Evolutionary conservation across 2,888 invertebrate species (phyloP).

Genomic region (Argyra leucocephala): DNA sequence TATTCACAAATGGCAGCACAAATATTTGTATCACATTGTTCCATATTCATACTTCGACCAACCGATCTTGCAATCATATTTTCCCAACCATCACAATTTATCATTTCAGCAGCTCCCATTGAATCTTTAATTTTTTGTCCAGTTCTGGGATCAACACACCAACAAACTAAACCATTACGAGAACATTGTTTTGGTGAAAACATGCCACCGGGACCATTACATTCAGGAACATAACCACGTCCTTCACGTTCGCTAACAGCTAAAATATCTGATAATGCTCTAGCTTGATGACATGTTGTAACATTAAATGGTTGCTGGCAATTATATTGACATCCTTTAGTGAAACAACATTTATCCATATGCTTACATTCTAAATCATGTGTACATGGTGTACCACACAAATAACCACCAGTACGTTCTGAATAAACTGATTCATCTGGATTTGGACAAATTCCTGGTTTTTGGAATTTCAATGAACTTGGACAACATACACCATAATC

Average conservation of each 20-base stretch:
- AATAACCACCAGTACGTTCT: constrained; percentile 38
- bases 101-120: constrained; percentile 65
- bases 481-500: constrained; percentile 86
- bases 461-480: constrained; percentile 62
- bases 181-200: constrained; percentile 71
- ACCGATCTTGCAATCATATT: constrained; percentile 39
- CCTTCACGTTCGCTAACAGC: constrained; percentile 70
- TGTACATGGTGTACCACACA: constrained; percentile 59
- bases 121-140: constrained; percentile 69
- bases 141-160: constrained; percentile 68
- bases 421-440: constrained; percentile 40
- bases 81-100: constrained; percentile 51
- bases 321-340: constrained; percentile 61
- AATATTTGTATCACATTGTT: constrained; percentile 58
- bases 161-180: constrained; percentile 74
- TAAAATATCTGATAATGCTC: constrained; percentile 64
- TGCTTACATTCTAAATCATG: constrained; percentile 75
- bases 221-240: constrained; percentile 75
- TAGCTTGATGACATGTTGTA: constrained; percentile 68
- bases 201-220: constrained; percentile 56
- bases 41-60: constrained; percentile 47
- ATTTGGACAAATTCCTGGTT: constrained; percentile 67
- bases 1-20: constrained; percentile 79
- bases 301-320: constrained; percentile 68
- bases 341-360: constrained; percentile 72